Percentiles rank a stretch among this genome's conserved stretches.
Conservation (phyloP, 2,797 vertebrate species). For the Taeniopygia guttata region DNA sequence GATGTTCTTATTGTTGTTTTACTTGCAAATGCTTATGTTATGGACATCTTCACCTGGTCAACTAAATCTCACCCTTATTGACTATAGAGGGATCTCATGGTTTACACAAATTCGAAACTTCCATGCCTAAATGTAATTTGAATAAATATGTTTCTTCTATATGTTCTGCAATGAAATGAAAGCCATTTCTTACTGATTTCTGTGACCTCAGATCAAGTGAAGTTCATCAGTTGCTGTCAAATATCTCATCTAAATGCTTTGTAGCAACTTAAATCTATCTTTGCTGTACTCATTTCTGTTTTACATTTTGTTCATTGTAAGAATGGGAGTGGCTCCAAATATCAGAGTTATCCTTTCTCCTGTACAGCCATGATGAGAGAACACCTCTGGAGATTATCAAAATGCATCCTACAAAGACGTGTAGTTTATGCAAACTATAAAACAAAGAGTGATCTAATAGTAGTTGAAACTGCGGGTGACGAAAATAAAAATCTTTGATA, state of each 20-base stretch:
- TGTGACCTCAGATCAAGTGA: not conserved
- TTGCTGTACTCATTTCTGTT: not conserved
- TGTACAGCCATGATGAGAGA: not conserved
- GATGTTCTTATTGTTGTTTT: not conserved
- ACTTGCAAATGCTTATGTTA: not conserved
- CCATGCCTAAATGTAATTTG: not conserved
- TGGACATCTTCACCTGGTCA: not conserved
- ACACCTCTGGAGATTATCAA: not conserved
- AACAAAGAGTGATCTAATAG: not conserved
- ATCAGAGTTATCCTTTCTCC: not conserved
- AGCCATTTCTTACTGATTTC: not conserved
- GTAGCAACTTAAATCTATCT: not conserved
- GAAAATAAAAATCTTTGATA: not conserved
- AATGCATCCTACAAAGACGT: not conserved
- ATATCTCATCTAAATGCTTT: not conserved
- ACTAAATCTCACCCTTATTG: not conserved
- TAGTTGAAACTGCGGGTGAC: not conserved
- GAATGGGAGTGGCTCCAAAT: not conserved
- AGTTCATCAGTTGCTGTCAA: not conserved
- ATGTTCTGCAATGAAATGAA: not conserved
- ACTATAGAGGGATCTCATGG: not conserved
- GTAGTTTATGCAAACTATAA: not conserved
- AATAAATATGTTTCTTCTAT: not conserved
- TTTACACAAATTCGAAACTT: not conserved
- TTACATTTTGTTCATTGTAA: not conserved